phyloP scores from a whole-genome alignment of 1,140 invertebrate species.

The Melipona quadrifasciata region DNA sequence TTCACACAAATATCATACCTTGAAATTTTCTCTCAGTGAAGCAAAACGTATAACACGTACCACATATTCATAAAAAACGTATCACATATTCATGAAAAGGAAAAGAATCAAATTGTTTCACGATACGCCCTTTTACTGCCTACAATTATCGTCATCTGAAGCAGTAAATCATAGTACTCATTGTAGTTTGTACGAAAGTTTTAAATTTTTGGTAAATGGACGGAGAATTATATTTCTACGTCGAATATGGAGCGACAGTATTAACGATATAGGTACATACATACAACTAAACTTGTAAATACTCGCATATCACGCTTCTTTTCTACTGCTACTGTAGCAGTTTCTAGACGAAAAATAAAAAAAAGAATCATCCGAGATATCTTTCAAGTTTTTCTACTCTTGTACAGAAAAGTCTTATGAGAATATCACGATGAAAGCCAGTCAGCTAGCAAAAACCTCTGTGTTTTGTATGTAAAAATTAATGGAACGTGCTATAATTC shows the following conservation, averaged over 20 bases:
- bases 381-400: conserved; percentile 63
- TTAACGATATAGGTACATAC: conserved; percentile 35
- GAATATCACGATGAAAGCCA: conserved; percentile 42
- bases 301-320: conserved; percentile 64
- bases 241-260: conserved; percentile 45
- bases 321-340: conserved; percentile 46
- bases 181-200: conserved; percentile 52
- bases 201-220: conserved; percentile 38
- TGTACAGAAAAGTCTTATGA: conserved; percentile 53
- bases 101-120: conserved; percentile 38
- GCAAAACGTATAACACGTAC: conserved; percentile 34
- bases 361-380: conserved; percentile 25
- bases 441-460: conserved; percentile 48
- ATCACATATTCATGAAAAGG: conserved; percentile 17
- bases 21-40: conserved; percentile 58
- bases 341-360: conserved; percentile 12
- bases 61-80: conserved; percentile 26
- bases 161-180: conserved; percentile 56
- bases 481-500: conserved; percentile 17
- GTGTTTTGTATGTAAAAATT: conserved; percentile 38
- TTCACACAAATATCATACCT: not conserved
- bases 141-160: conserved; percentile 51
- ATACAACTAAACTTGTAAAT: conserved; percentile 58
- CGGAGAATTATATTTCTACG: conserved; percentile 46
- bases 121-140: conserved; percentile 57